Conservation (phyloP, 2,797 vertebrate species). For the Cyclura pinguis region DNA sequence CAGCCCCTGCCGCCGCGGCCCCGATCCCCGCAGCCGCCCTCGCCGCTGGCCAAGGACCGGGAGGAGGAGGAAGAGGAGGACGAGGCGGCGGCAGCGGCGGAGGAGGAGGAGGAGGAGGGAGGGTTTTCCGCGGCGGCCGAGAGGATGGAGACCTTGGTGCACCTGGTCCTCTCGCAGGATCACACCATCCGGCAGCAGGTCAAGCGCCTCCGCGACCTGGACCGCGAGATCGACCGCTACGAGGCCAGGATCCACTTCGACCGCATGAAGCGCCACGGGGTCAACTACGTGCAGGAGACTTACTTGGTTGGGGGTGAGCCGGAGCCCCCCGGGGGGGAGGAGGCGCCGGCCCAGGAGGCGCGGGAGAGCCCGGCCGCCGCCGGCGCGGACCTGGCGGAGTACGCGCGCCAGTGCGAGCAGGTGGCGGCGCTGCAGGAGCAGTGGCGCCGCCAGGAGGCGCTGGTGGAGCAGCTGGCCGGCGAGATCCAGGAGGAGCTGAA, state of each 20-base stretch:
- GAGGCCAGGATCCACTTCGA: conserved; percentile 93
- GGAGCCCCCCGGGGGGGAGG: conserved; percentile 38
- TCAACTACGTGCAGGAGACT: conserved; percentile 97
- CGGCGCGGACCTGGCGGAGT: conserved; percentile 84
- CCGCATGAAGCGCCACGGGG: conserved; percentile 91
- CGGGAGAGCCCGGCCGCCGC: conserved; percentile 68
- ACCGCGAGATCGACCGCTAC: conserved; percentile 92
- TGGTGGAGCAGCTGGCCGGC: conserved; percentile 88
- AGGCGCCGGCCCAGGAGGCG: conserved; percentile 7
- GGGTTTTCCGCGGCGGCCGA: conserved; percentile 75
- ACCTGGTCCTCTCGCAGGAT: conserved; percentile 96
- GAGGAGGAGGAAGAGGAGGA: too few species aligned
- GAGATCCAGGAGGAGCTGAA: conserved; percentile 96
- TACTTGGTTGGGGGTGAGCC: conserved; percentile 85
- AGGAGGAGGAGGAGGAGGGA: too few species aligned
- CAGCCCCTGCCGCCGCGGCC: not conserved
- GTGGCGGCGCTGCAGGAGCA: conserved; percentile 90
- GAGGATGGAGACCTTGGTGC: conserved; percentile 96
- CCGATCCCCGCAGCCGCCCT: not conserved
- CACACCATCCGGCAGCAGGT: conserved; percentile 97
- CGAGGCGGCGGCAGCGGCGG: too few species aligned
- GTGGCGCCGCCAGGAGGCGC: conserved; percentile 87
- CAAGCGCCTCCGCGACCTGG: conserved; percentile 91
- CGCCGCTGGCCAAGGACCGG: not conserved
- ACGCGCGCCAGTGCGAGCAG: conserved; percentile 87